These are phyloP conservation scores for Enchytraeus crypticus DNA, from an alignment of 2,888 invertebrate species.

Conservation along the genomic window DNA sequence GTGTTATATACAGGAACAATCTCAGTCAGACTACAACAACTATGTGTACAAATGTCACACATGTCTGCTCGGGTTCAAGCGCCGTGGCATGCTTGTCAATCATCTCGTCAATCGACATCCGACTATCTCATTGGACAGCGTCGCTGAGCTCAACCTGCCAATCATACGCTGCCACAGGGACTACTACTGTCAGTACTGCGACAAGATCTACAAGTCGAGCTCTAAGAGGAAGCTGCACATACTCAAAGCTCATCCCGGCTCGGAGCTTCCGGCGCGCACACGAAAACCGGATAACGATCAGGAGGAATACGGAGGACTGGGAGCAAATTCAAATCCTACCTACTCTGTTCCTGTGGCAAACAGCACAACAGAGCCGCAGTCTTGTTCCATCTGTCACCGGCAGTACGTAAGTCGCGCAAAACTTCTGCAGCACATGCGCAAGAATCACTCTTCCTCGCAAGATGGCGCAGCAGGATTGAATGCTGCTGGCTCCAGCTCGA, in stretches of 20 bases:
- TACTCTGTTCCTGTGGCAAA: conserved; percentile 66
- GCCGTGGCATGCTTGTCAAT: conserved; percentile 69
- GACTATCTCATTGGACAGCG: conserved; percentile 58
- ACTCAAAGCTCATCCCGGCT: conserved; percentile 72
- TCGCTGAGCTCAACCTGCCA: conserved; percentile 67
- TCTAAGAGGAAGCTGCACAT: conserved; percentile 76
- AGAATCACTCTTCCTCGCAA: conserved; percentile 45
- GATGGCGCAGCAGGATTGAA: conserved; percentile 11
- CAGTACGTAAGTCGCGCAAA: conserved; percentile 72
- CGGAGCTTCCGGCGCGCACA: conserved; percentile 55
- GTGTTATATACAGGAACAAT: conserved; percentile 1
- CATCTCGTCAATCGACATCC: conserved; percentile 64
- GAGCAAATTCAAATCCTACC: conserved; percentile 51
- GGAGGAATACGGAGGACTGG: background rate
- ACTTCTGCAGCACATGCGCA: conserved; percentile 53
- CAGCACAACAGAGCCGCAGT: conserved; percentile 62
- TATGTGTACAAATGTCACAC: conserved; percentile 69
- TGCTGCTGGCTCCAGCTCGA: conserved; percentile 19
- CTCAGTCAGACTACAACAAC: conserved; percentile 30
- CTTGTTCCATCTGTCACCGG: conserved; percentile 72
- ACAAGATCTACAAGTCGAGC: conserved; percentile 66
- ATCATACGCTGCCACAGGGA: conserved; percentile 67
- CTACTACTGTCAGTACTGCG: conserved; percentile 76
- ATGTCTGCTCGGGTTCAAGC: conserved; percentile 68
- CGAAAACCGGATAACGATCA: conserved; percentile 44